phyloP scores from a whole-genome alignment of 1,140 invertebrate genomes.

The Drosophila takahashii region DNA sequence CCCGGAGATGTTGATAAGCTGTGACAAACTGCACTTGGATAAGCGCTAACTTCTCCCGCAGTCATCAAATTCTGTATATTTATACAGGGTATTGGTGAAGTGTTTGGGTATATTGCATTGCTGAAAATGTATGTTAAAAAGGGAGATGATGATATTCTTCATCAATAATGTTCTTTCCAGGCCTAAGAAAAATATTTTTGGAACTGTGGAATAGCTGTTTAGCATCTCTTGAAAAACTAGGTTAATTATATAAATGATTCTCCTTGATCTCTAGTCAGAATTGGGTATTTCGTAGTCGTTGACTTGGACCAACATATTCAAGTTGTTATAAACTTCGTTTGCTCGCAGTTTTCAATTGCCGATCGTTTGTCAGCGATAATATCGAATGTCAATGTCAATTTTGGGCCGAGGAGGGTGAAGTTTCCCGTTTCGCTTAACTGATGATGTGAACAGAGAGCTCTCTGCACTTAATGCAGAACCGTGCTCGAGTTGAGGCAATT shows the following conservation, averaged over 20 bases:
- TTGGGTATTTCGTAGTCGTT: not conserved
- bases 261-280: too few species aligned
- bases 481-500: conserved; percentile 74
- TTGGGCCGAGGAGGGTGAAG: conserved; percentile 25
- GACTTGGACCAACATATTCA: too few species aligned
- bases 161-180: too few species aligned
- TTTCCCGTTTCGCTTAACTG: conserved; percentile 50
- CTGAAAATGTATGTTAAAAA: too few species aligned
- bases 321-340: conserved; percentile 64
- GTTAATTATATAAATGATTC: too few species aligned
- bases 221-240: too few species aligned
- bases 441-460: conserved; percentile 34
- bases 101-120: not conserved
- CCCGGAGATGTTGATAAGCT: conserved; percentile 77
- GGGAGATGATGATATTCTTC: too few species aligned
- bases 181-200: too few species aligned
- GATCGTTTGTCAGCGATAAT: conserved; percentile 75
- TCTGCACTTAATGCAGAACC: conserved; percentile 63
- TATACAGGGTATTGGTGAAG: not conserved
- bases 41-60: conserved; percentile 38
- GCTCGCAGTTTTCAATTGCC: conserved; percentile 71
- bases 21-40: conserved; percentile 75
- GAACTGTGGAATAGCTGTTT: too few species aligned
- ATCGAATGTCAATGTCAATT: conserved; percentile 80
- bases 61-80: conserved; percentile 34